These are phyloP conservation scores for Ficedula albicollis DNA, from an alignment of 2,797 vertebrate species.

Conservation along the genomic window DNA sequence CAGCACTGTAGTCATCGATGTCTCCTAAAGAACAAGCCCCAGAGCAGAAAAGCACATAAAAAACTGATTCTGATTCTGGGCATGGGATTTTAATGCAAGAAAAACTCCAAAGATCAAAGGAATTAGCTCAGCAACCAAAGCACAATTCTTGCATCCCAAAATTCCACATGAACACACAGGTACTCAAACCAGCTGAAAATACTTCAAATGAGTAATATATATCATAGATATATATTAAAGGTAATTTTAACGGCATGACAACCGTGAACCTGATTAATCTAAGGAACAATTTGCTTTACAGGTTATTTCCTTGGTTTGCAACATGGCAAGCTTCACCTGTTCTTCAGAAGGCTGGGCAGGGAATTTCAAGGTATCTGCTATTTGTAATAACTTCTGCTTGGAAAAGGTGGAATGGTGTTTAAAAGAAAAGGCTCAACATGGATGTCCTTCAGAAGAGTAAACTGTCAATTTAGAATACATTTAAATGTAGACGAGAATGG, in stretches of 20 bases:
- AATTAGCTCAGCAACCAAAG: neutral
- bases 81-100: neutral
- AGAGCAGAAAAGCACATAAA: neutral
- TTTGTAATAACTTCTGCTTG: neutral
- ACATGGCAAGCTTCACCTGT: neutral
- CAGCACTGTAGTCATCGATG: conserved; percentile 87
- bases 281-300: neutral
- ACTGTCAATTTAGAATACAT: neutral
- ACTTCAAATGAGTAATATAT: neutral
- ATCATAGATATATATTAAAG: neutral
- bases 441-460: neutral
- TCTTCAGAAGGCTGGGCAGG: neutral
- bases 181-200: neutral
- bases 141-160: neutral
- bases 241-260: neutral
- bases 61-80: neutral
- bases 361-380: neutral
- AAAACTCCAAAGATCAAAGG: neutral
- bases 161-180: neutral
- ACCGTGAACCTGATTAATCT: neutral
- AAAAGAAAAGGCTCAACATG: neutral
- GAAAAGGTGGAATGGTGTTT: neutral
- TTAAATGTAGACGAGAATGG: neutral
- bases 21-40: conserved; percentile 80
- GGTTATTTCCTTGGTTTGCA: neutral